Evolutionary conservation across 1,140 invertebrate genomes (phyloP), one percentile per base, ranked within the genome.

Genomic region (Ladona fulva): DNA sequence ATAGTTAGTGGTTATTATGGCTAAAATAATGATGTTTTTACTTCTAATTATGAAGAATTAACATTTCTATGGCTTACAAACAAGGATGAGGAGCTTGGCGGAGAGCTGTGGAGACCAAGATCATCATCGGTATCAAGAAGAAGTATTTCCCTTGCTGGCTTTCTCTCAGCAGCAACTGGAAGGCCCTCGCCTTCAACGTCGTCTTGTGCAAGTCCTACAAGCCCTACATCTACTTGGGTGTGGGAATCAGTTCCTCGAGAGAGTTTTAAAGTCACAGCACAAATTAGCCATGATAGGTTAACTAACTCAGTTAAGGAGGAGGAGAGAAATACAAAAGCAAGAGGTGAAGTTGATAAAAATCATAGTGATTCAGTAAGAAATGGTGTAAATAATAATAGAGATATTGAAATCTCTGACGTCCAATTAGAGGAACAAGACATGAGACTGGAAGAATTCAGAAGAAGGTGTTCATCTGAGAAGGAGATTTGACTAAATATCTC

Each of bases 31-130:
- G 29, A 37, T 1, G 8, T 37, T 37, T 37, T 37, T 8, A 37
- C 3, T 37, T 37, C n/a, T 37, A 37, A 37, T 37, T 5, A 37
- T 37, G 3, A 37, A 37, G 29, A 37, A 37, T 37, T 1, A 37
- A 5, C 8, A 37, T 37, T 8, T 37, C 29, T 8, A 5, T 37
- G 29, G 3, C 8, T 37, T 8, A 37, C 1, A 37, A 37, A 37
- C 8, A 37, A 84, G 81, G 83, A 84, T 24, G 84, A 84, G 75
- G 84, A 85, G 66, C 80, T 84, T 25, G 84, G 84, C 24, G 84
- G 84, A 0, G 84, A 84, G 79, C 29, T 85, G 24, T 76, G 84
- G 12, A 79, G 80, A 24, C 82, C 82, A 1, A 78, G 84, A 12
- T 80, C 82, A 42, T 77, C 83, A 25, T 75, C 74, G 10, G 74